These are phyloP conservation scores for Pseudochromis fuscus DNA, from an alignment of 2,797 vertebrate species.

Conservation along the genomic window DNA sequence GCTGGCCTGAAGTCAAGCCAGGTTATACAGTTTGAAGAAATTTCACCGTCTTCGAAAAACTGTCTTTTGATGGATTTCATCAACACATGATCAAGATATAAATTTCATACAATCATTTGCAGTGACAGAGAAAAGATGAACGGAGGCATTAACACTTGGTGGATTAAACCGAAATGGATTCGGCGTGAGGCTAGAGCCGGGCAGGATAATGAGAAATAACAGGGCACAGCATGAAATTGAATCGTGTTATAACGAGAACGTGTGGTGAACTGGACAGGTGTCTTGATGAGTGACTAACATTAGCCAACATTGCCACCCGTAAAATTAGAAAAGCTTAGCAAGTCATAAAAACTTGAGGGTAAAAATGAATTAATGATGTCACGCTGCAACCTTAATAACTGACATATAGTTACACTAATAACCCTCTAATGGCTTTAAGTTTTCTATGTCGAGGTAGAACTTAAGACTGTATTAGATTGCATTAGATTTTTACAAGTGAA, in stretches of 20 bases:
- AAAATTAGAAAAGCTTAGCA: constrained; percentile 33
- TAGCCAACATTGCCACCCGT: neutral
- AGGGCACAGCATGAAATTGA: constrained; percentile 43
- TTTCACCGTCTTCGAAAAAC: neutral
- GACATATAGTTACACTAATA: neutral
- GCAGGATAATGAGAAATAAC: constrained; percentile 20
- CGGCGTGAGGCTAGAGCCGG: neutral
- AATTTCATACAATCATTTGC: constrained; percentile 20
- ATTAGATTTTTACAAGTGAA: too few relatives aligned
- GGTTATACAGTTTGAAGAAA: constrained; percentile 37
- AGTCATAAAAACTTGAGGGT: neutral
- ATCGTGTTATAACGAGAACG: constrained; percentile 11
- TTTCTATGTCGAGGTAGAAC: neutral
- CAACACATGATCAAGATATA: constrained; percentile 11
- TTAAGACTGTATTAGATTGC: too few relatives aligned
- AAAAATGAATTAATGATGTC: neutral
- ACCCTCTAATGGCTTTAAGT: too few relatives aligned
- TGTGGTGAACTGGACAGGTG: constrained; percentile 18
- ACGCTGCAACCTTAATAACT: neutral
- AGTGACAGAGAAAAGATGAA: constrained; percentile 22
- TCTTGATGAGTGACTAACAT: constrained; percentile 15
- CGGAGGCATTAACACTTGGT: constrained; percentile 10
- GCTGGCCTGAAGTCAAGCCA: constrained; percentile 54
- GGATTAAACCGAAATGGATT: constrained; percentile 24
- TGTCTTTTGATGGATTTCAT: constrained; percentile 40